Base-by-base conservation (phyloP, 2,113 vertebrate genomes). In the Lipophrys pholis region DNA sequence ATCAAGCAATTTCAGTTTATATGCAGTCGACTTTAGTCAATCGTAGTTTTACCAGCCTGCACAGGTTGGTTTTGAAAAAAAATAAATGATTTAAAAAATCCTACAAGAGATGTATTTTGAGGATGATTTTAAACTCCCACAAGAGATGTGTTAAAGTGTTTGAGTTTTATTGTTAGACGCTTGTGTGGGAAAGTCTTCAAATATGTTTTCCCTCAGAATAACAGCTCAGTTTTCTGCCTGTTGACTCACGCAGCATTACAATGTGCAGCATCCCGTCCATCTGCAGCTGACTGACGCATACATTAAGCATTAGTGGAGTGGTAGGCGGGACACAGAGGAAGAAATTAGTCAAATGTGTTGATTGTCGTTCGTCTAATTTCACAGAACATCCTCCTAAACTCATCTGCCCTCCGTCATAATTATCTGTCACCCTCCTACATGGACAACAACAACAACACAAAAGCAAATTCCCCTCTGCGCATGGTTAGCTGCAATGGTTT, bases 1-100 rank as follows among this genome's bases (percentile, higher is more conserved):
- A 92, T 89, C 86, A 78, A 83, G 85, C 87, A 81, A 91, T 91
- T 91, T 86, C 62, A 84, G 76, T 91, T 93, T 90, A 89, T 89
- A 81, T 82, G 82, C 61, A 87, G 80, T 83, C 56, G 43, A 87
- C 85, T 86, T 85, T 60, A 62, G 81, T 90, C 85, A 88, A 84
- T 87, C 89, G 87, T 85, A 87, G 89, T 85, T 83, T 86, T 77
- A 74, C 86, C 83, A 83, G 74, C 57, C 38, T 46, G 69, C 81
- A 84, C 86, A 82, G 84, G 84, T 90, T 80, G 83, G 87, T 90
- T 90, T 87, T 83, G 63, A 55, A 82, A 74, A 66, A 73, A 75
- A 30, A 30, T 52, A 82, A 74, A 66, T 69, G 72, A n/a, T n/a
- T n/a, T 76, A 55, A 82, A 74, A 66, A 73, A 75, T 76, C 61